Evolutionary conservation across 2,113 vertebrate species (phyloP), one percentile per base, ranked within the genome.

Genomic region (Mugil cephalus): DNA sequence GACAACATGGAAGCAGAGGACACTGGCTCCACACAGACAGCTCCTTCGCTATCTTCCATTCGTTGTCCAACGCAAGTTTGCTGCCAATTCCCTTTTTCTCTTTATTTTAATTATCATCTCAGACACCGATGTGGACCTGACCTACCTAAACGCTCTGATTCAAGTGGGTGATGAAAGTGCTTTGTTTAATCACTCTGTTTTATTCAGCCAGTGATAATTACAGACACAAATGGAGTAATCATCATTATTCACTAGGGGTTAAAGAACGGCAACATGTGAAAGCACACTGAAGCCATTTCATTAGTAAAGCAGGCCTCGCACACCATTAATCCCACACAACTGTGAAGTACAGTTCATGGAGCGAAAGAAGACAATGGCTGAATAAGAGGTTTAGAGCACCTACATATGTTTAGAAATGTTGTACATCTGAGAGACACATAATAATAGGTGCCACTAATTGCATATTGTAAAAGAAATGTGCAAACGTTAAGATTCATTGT

Each of bases 141-240:
- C 83, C 45, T 24, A 47, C 69, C 68, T 46, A 24, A 46, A 72
- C 63, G 67, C 71, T 78, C 83, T 50, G 48, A 75, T 69, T 54
- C 65, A 14, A 40, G 55, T 59, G 68, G 74, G 72, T 91, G 88
- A 93, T 90, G 80, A 84, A 89, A 92, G 87, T 84, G 90, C 82
- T 77, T 71, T 42, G 72, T 84, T 87, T 86, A 90, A 93, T 91
- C 90, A 77, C 69, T 71, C 59, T 46, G 48, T 52, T 90, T 82
- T 79, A 71, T 72, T 75, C 60, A 74, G 39, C 55, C 62, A 10
- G 47, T 72, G 66, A 87, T 85, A 89, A 91, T 90, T 85, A 79
- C 77, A 0, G 59, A 77, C 60, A 69, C 74, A 82, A 86, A 87
- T 65, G 45, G 74, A 85, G 82, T 83, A 81, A 87, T 91, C 79